Evolutionary conservation across 2,888 invertebrate species (phyloP), one percentile per base, ranked within the genome.

Genomic region (Cantharis rustica): DNA sequence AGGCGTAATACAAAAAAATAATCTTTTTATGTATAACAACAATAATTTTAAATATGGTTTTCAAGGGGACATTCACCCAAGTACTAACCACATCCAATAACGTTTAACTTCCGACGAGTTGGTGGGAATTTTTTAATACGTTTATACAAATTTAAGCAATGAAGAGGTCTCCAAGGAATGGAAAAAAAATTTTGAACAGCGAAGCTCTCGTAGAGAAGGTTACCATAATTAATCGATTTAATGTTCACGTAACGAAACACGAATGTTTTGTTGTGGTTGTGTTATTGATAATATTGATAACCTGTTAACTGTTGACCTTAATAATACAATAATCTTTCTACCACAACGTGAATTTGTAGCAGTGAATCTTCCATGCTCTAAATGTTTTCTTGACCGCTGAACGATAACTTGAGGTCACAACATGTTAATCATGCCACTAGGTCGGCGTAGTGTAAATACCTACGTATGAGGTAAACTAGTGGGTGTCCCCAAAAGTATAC

Each of bases 381-480:
- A 77, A 77, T 77, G 71, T 69, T 77, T 69, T 71, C 71, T 71
- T 73, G 76, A 71, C 73, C 76, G 76, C 76, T 77, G 76, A 73
- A 77, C 76, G 76, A 80, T 80, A 78, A 73, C 75, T 66, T 72
- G 75, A 72, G 78, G 76, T 78, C 75, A 75, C 70, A 78, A 75
- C 70, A 78, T 80, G 80, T 77, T 74, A 80, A 80, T 80, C 78
- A 78, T 80, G 80, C 76, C 75, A 80, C 76, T 80, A 75, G 80
- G 80, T 80, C 80, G 73, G 71, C 71, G 20, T 23, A 16, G 62
- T 64, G 64, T 61, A 71, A 61, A 15, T 70, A 23, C 20, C 23
- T 15, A 23, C 16, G 17, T 13, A n/a, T 16, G n/a, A 61, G 17
- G 47, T 69, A 17, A 69, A 17, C 11, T 15, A 23, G 61, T 71